Conservation (phyloP, 2,797 vertebrate species). For the Crenuchus spilurus region DNA sequence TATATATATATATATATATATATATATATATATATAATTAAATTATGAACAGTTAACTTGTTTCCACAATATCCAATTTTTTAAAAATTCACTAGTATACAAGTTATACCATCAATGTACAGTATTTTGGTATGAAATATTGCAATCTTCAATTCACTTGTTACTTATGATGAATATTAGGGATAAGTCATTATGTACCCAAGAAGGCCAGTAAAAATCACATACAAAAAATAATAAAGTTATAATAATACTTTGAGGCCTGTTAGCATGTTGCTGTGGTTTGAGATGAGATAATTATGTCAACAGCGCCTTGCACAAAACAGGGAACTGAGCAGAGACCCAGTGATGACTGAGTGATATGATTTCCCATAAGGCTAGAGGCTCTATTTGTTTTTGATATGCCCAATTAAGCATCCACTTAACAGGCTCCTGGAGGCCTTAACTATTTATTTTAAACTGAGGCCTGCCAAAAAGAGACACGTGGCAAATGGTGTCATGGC, state of each 20-base stretch:
- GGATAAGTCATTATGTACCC: neutral
- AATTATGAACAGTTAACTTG: too few relatives aligned
- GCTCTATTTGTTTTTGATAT: conserved; percentile 47
- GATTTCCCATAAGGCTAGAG: conserved; percentile 14
- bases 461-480: conserved; percentile 41
- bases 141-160: neutral
- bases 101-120: neutral
- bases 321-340: neutral
- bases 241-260: conserved; percentile 32
- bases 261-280: conserved; percentile 28
- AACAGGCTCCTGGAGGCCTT: conserved; percentile 29
- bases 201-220: conserved; percentile 7
- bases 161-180: neutral
- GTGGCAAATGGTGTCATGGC: conserved; percentile 40
- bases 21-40: too few relatives aligned
- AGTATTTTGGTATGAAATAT: neutral
- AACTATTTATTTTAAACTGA: conserved; percentile 10
- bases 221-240: conserved; percentile 5
- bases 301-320: conserved; percentile 26
- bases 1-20: too few relatives aligned
- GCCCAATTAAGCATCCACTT: conserved; percentile 42
- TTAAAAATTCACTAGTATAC: too few relatives aligned
- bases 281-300: conserved; percentile 27
- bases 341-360: conserved; percentile 26
- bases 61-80: too few relatives aligned